Base-by-base conservation (phyloP, 2,888 invertebrate species). In the Pterobdella sp. region DNA sequence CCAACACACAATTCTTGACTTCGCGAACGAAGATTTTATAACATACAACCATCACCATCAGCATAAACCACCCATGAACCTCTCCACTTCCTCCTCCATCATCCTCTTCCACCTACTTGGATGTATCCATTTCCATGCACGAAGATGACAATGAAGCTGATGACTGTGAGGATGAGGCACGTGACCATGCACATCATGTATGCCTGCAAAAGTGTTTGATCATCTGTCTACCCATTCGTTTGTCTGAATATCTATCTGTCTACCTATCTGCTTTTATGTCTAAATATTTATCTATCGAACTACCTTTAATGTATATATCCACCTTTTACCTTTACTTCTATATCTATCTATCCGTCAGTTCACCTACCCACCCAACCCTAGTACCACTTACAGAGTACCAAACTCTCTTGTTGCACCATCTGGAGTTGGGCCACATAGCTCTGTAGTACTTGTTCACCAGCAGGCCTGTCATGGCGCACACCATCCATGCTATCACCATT, bases 401-500 rank as follows among this genome's bases (percentile, higher is more conserved):
- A 49, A 82, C 79, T 73, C 79, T 78, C 72, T 82, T 79, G 4
- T 79, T 79, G 67, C 78, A 78, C 31, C 81, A 56, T n/a, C 75
- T 77, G 36, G 74, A 77, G 64, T 81, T 80, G 22, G 82, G 80
- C 82, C 82, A 84, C 79, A 81, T 78, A 2, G 79, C 78, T 73
- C 83, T 83, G 79, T 80, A 83, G 76, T 81, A 83, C 22, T 83
- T 77, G 66, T 83, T 81, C 42, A 84, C 65, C 0, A 84, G 76
- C 18, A 84, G 78, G 1, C 81, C 84, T 18, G 82, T 78, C 76
- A 81, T 80, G 68, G 81, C 81, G 74, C 79, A 79, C 69, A 83
- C 77, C 77, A 84, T 80, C 84, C 84, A 84, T 0, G 81, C 83
- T 34, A 82, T 74, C 32, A 83, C 76, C 84, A 84, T 84, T 73